Base-by-base conservation (phyloP, 2,113 vertebrate genomes). In the Phoenicopterus ruber region DNA sequence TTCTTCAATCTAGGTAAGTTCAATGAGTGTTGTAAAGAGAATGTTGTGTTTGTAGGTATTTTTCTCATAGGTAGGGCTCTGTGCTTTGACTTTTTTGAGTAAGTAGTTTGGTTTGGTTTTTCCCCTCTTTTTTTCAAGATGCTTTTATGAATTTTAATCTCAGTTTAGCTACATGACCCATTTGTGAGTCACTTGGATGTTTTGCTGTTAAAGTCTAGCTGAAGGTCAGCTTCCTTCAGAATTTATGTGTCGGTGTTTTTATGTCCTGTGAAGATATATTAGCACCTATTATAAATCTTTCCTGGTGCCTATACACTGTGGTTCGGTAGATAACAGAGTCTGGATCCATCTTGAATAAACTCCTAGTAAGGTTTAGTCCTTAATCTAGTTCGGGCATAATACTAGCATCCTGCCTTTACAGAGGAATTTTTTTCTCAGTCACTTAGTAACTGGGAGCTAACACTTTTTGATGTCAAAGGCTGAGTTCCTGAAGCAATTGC, bases 131-230 rank as follows among this genome's bases (percentile, higher is more conserved):
- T 24, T 38, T 9, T 1, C 3, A 28, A 47, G 36, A 24, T 86
- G 29, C 16, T 59, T 16, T 2, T 25, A 1, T 77, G 71, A 76
- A 31, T 82, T 88, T 72, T 69, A 55, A 34, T 95, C 5, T 63
- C 6, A 18, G 3, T 72, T 76, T 59, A 59, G 32, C 13, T 73
- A 7, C 0, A 0, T 69, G 54, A 40, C 40, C 25, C 1, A 5
- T 59, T 62, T 91, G 9, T 76, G 57, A 90, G 54, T 88, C 36
- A 40, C 13, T 42, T 65, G 20, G 24, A 11, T 0, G 0, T n/a
- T 90, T 49, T 61, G 34, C 25, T 88, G 6, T 26, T 67, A 36
- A 83, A 77, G 18, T 26, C 12, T 73, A 44, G 20, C 17, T 57
- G 62, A 70, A 86, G 58, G 58, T 82, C 31, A 79, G 12, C 31